A percentile compares a stretch with the other conserved stretches of the same genome.
Conservation (phyloP, 2,113 vertebrate genomes). For the Alexandromys fortis region DNA sequence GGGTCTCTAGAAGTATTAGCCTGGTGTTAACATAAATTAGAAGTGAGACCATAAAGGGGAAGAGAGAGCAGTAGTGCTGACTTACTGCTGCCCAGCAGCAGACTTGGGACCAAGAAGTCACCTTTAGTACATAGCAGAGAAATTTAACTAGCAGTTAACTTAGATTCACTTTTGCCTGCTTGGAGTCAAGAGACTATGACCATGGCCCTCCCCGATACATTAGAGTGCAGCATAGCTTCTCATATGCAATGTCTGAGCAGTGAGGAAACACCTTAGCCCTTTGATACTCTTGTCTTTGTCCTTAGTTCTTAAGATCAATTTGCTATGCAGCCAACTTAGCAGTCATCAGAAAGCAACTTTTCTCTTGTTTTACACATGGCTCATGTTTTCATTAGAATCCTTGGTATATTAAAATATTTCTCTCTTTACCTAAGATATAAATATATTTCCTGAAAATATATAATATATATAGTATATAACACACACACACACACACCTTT, state of each 20-base stretch:
- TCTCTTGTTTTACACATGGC: slow-evolving; percentile 36
- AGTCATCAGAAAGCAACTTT: slow-evolving; percentile 33
- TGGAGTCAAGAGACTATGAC: neutral
- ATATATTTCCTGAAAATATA: too few relatives aligned
- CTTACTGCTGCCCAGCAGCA: neutral
- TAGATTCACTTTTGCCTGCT: neutral
- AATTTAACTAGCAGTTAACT: neutral
- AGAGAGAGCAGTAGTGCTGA: neutral
- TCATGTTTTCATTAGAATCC: slow-evolving; percentile 47
- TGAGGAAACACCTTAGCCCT: neutral
- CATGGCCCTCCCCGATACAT: neutral
- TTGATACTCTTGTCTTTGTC: neutral
- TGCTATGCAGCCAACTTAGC: neutral
- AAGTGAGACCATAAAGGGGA: neutral
- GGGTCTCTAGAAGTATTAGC: neutral
- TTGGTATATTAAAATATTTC: slow-evolving; percentile 32
- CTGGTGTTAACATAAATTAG: neutral
- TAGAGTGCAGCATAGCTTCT: neutral
- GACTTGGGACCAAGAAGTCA: neutral
- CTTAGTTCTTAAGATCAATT: slow-evolving; percentile 4
- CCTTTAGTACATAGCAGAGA: neutral
- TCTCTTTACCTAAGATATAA: slow-evolving; percentile 21
- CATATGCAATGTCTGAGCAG: neutral
- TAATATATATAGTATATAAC: too few relatives aligned
- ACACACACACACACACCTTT: neutral